Evolutionary conservation across 2,888 invertebrate genomes (phyloP).

Genomic region (Platycheirus rosarum): DNA sequence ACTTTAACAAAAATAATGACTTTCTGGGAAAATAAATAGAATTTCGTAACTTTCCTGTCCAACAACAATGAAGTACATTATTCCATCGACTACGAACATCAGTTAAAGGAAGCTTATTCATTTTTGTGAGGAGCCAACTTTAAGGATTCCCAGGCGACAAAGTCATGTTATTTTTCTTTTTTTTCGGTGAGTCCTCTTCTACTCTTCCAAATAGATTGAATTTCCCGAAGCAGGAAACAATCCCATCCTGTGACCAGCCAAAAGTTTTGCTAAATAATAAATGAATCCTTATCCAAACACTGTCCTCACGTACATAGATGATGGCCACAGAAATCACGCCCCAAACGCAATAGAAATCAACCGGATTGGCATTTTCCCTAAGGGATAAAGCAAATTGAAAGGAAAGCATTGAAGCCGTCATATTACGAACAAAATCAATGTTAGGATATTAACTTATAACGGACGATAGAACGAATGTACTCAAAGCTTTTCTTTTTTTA

Average conservation of each 20-base stretch:
- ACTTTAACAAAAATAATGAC: slow-evolving; percentile 56
- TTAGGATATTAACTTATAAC: slow-evolving; percentile 74
- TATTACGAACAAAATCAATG: slow-evolving; percentile 73
- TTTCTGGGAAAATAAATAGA: slow-evolving; percentile 50
- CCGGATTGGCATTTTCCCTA: slow-evolving; percentile 73
- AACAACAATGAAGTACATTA: slow-evolving; percentile 33
- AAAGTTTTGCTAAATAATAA: slow-evolving; percentile 68
- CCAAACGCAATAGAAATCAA: slow-evolving; percentile 70
- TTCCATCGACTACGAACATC: slow-evolving; percentile 9
- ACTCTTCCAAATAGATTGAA: slow-evolving; percentile 69
- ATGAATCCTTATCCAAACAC: slow-evolving; percentile 64
- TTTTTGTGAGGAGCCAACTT: slow-evolving; percentile 32
- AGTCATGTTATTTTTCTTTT: slow-evolving; percentile 38
- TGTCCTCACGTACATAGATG: slow-evolving; percentile 49
- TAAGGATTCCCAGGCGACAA: slow-evolving; percentile 53
- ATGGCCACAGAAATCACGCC: slow-evolving; percentile 64
- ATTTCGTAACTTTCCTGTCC: slow-evolving; percentile 61
- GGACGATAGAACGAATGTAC: slow-evolving; percentile 70
- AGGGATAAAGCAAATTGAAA: slow-evolving; percentile 73
- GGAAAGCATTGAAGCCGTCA: slow-evolving; percentile 67
- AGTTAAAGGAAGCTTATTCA: slow-evolving; percentile 31
- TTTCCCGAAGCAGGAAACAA: slow-evolving; percentile 72
- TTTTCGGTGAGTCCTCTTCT: slow-evolving; percentile 47
- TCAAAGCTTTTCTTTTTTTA: slow-evolving; percentile 35
- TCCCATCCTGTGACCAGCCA: slow-evolving; percentile 60